These are phyloP conservation scores for Andrena fulva DNA, from an alignment of 2,888 invertebrate species.

Conservation along the genomic window DNA sequence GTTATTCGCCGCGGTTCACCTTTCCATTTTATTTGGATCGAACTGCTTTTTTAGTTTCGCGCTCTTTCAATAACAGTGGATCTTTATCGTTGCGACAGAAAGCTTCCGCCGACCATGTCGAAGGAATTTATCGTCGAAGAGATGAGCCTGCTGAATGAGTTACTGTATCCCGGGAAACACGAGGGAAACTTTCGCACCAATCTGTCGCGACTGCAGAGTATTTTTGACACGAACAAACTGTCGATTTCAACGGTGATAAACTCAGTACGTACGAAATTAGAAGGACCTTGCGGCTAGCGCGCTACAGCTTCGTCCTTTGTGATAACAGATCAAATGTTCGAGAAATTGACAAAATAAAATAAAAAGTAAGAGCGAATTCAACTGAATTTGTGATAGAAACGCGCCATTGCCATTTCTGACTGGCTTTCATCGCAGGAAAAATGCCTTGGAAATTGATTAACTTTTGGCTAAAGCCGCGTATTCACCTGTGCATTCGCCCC, in stretches of 20 bases:
- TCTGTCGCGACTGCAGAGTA: slow-evolving; percentile 74
- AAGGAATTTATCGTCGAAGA: slow-evolving; percentile 73
- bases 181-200: slow-evolving; percentile 70
- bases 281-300: neutral
- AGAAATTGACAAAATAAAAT: too few species aligned
- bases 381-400: too few species aligned
- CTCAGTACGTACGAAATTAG: slow-evolving; percentile 55
- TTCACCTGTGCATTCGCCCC: too few species aligned
- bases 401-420: too few species aligned
- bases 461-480: too few species aligned
- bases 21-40: too few species aligned
- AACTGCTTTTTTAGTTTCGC: neutral
- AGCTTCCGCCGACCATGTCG: slow-evolving; percentile 57
- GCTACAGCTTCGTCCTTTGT: neutral
- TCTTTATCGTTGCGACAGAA: slow-evolving; percentile 55
- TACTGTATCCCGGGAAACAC: slow-evolving; percentile 74
- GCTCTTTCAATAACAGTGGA: slow-evolving; percentile 5
- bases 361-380: too few species aligned
- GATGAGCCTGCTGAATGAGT: slow-evolving; percentile 74
- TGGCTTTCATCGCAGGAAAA: too few species aligned
- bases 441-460: too few species aligned
- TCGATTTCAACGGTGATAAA: slow-evolving; percentile 68
- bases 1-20: too few species aligned
- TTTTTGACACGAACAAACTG: slow-evolving; percentile 75
- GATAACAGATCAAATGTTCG: neutral